Evolutionary conservation across 1,140 invertebrate genomes (phyloP), one percentile per base, ranked within the genome.

Genomic region (Tetramorium simillimum): DNA sequence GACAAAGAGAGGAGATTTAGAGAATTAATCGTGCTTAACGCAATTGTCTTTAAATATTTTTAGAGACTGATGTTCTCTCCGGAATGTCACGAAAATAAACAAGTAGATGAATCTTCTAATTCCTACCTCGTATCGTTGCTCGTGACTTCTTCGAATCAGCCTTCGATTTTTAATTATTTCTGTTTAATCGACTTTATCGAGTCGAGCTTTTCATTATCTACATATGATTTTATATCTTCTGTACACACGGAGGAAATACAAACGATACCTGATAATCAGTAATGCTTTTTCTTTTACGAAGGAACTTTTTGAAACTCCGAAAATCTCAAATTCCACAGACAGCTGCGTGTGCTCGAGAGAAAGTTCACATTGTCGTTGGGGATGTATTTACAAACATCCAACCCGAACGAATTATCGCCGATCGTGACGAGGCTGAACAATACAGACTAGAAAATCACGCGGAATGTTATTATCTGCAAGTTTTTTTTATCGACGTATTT

Each of bases 1-100:
- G 72, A 89, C 69, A 84, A 75, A 73, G 80, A 7, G 62, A 9
- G 24, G 60, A 84, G 40, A 49, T 18, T 73, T 70, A n/a, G 28
- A 63, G 10, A 43, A 9, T 81, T 70, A 81, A 70, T 40, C 43
- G 7, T 18, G 60, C 14, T 33, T 53, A 33, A 81, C 6, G 46
- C 40, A 70, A 58, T 56, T 5, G 21, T 56, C 16, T 56, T 37
- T 1, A 43, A 56, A 43, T n/a, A 46, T n/a, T 56, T 69, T n/a
- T 67, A 18, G 14, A 53, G 0, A 9, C 7, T 9, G 2, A 0
- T 10, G 43, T 12, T n/a, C 46, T 80, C 43, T 46, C 60, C 24
- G 1, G 18, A 78, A 65, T 46, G 6, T 37, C 16, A 21, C 7
- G 9, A 65, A 62, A 63, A 12, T 24, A 46, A 24, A 77, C 21